phyloP scores from a whole-genome alignment of 2,888 invertebrate species.

The Crioceris asparagi region DNA sequence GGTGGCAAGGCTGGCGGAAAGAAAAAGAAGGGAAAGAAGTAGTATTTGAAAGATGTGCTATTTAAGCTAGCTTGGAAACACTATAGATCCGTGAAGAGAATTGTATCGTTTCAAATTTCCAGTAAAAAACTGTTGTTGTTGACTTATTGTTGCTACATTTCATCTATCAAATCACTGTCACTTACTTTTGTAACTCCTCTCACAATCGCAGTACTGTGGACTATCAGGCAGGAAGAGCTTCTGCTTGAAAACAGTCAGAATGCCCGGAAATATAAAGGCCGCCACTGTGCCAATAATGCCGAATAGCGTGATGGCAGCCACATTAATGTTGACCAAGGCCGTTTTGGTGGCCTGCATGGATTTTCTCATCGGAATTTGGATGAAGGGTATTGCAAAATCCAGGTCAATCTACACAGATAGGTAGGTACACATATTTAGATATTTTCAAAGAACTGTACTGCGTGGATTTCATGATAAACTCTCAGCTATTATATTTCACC shows the following conservation, averaged over 20 bases:
- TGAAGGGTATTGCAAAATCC: constrained; percentile 55
- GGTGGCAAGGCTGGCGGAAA: constrained; percentile 14
- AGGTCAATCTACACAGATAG: constrained; percentile 54
- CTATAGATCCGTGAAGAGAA: too few species aligned
- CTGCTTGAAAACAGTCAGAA: constrained; percentile 29
- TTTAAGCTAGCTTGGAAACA: too few species aligned
- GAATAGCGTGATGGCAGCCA: constrained; percentile 47
- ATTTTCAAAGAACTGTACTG: too few species aligned
- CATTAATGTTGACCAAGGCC: constrained; percentile 50
- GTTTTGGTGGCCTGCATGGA: constrained; percentile 38
- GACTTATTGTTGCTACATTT: too few species aligned
- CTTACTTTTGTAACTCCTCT: too few species aligned
- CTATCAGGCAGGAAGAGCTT: constrained; percentile 15
- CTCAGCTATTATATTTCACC: too few species aligned
- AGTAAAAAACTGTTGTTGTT: constrained; percentile 1
- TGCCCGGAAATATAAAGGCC: constrained; percentile 44
- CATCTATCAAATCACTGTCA: too few species aligned
- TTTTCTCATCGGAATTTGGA: constrained; percentile 53
- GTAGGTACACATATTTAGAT: too few species aligned
- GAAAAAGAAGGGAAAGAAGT: constrained; percentile 3
- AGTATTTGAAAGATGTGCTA: neutral
- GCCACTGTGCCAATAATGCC: constrained; percentile 47
- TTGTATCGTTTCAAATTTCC: too few species aligned
- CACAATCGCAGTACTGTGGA: neutral
- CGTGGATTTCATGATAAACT: too few species aligned